Conservation (phyloP, 1,140 invertebrate genomes). For the Ceratosolen solmsi region DNA sequence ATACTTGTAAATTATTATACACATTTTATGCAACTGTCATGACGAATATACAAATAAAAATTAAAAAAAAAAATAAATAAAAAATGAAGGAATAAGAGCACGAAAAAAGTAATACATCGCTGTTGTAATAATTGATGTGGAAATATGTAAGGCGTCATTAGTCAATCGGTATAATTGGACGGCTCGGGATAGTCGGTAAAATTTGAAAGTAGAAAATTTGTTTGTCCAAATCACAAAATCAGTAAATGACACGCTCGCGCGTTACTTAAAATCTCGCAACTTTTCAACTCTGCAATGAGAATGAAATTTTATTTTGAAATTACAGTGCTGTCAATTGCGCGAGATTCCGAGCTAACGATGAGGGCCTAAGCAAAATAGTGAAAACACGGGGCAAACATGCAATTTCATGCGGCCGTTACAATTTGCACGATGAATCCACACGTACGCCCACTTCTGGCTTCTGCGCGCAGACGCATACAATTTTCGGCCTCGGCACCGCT, state of each 20-base stretch:
- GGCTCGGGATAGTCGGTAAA: no score
- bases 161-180: no score
- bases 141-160: no score
- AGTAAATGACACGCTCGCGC: neutral
- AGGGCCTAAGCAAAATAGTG: conserved; percentile 11
- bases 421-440: neutral
- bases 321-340: neutral
- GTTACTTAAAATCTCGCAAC: neutral
- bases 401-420: conserved; percentile 30
- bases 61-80: no score
- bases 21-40: no score
- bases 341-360: neutral
- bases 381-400: conserved; percentile 24
- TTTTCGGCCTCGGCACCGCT: neutral
- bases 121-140: no score
- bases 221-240: no score
- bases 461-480: conserved; percentile 3
- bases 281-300: neutral
- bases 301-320: neutral
- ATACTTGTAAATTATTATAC: no score
- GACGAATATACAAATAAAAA: no score
- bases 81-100: no score
- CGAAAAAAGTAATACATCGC: no score
- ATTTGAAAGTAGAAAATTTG: no score
- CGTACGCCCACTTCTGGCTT: conserved; percentile 24